Evolutionary conservation across 2,113 vertebrate genomes (phyloP).

Genomic region (Bostrychus sinensis): DNA sequence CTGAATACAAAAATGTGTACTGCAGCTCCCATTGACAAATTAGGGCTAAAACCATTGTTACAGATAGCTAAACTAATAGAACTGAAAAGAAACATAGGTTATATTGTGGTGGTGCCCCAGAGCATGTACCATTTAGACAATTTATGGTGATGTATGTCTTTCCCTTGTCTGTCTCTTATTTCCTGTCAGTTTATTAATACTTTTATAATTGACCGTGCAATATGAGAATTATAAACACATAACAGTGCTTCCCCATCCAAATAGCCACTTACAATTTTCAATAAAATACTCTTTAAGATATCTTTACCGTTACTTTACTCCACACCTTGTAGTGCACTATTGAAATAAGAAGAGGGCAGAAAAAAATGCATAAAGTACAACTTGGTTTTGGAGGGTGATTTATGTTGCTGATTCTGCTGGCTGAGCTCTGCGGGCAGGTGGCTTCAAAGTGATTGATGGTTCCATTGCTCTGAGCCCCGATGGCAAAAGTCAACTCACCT

Average conservation of each 20-base stretch:
- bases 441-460: conserved; percentile 57
- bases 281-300: too few relatives aligned
- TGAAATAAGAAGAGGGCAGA: neutral
- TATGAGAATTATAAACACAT: too few relatives aligned
- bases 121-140: too few relatives aligned
- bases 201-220: too few relatives aligned
- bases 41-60: neutral
- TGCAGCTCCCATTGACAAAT: neutral
- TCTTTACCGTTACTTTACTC: neutral
- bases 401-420: conserved; percentile 36
- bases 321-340: neutral
- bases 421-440: conserved; percentile 41
- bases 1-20: neutral
- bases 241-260: too few relatives aligned
- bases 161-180: too few relatives aligned
- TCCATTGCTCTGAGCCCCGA: conserved; percentile 24
- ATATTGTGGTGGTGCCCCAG: too few relatives aligned
- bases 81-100: too few relatives aligned
- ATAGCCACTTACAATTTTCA: too few relatives aligned
- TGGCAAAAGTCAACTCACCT: conserved; percentile 49
- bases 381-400: conserved; percentile 44
- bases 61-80: neutral
- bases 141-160: too few relatives aligned
- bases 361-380: conserved; percentile 30
- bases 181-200: too few relatives aligned